Evolutionary conservation across 1,140 invertebrate genomes (phyloP).

Genomic region (Cephus cinctus): DNA sequence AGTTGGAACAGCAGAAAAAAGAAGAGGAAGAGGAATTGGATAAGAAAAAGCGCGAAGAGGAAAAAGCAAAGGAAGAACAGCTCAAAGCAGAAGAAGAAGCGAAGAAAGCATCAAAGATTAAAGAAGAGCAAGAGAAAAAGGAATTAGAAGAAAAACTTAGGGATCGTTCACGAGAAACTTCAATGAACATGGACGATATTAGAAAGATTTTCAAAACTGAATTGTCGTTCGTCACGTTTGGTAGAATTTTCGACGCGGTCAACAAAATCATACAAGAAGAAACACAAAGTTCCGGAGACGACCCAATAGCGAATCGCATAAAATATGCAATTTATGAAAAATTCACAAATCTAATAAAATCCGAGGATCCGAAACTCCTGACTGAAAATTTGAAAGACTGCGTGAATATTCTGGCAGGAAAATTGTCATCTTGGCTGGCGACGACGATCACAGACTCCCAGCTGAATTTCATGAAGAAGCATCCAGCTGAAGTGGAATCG

Average conservation of each 20-base stretch:
- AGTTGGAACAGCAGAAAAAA: not conserved
- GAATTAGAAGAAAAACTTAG: slow-evolving; percentile 2
- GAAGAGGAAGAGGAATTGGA: not conserved
- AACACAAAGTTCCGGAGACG: slow-evolving; percentile 20
- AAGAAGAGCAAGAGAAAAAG: not conserved
- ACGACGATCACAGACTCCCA: slow-evolving; percentile 25
- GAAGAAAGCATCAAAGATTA: not conserved
- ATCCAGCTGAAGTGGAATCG: slow-evolving; percentile 30
- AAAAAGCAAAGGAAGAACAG: slow-evolving; percentile 4
- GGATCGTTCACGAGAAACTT: not conserved
- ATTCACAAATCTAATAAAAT: slow-evolving; percentile 12
- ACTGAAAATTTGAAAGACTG: slow-evolving; percentile 23
- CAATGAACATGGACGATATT: not conserved
- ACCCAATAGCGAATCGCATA: slow-evolving; percentile 28
- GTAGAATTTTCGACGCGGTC: slow-evolving; percentile 30
- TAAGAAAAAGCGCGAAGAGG: not conserved
- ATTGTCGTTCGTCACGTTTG: slow-evolving; percentile 34
- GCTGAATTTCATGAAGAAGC: slow-evolving; percentile 19
- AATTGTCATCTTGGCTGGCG: slow-evolving; percentile 38
- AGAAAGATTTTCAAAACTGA: slow-evolving; percentile 24
- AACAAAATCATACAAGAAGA: slow-evolving; percentile 26
- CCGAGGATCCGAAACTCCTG: slow-evolving; percentile 19
- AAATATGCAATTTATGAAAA: slow-evolving; percentile 36
- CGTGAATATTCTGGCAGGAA: slow-evolving; percentile 35
- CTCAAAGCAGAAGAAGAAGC: not conserved